phyloP scores from a whole-genome alignment of 2,797 vertebrate species.

The Australoheros facetus region DNA sequence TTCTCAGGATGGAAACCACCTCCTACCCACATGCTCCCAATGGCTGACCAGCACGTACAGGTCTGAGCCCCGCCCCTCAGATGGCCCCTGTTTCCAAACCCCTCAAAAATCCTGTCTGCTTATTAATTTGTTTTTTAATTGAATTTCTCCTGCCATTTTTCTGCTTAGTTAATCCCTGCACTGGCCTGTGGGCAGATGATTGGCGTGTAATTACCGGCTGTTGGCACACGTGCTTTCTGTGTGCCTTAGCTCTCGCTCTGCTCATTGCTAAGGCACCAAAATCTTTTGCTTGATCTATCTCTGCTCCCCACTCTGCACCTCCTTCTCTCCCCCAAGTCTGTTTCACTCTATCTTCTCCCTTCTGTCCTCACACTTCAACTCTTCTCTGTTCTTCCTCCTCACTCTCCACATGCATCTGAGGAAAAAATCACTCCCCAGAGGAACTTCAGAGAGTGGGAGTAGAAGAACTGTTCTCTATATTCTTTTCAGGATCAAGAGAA shows the following conservation, averaged over 20 bases:
- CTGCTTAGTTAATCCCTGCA: constrained; percentile 76
- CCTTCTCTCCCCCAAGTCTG: constrained; percentile 24
- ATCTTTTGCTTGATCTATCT: constrained; percentile 51
- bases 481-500: constrained; percentile 44
- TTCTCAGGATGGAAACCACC: constrained; percentile 1
- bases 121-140: constrained; percentile 81
- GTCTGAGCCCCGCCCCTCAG: constrained; percentile 18
- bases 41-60: constrained; percentile 5
- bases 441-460: constrained; percentile 50
- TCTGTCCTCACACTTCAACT: constrained; percentile 7
- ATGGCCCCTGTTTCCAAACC: constrained; percentile 24
- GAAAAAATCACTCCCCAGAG: constrained; percentile 49
- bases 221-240: constrained; percentile 64
- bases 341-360: constrained; percentile 26
- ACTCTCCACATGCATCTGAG: constrained; percentile 44
- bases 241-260: constrained; percentile 27
- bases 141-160: constrained; percentile 78
- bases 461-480: constrained; percentile 9
- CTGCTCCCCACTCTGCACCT: constrained; percentile 10
- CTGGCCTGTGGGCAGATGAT: constrained; percentile 76
- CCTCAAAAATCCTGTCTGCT: constrained; percentile 23
- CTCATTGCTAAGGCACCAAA: constrained; percentile 32
- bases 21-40: neutral
- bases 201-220: constrained; percentile 81
- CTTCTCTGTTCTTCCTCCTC: constrained; percentile 39